phyloP scores from a whole-genome alignment of 2,113 vertebrate genomes.

The Verasper variegatus region DNA sequence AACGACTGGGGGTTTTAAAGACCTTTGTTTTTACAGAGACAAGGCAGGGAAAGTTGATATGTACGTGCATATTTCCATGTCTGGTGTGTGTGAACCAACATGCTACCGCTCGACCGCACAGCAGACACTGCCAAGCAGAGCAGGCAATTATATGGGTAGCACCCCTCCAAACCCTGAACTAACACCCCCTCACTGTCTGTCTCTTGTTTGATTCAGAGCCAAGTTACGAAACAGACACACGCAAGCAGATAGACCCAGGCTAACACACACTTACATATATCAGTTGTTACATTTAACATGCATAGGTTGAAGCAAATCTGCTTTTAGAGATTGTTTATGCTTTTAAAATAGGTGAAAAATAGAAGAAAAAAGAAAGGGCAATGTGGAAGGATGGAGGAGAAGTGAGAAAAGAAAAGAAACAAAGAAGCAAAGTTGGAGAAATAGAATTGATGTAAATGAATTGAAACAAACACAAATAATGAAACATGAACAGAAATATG shows the following conservation, averaged over 20 bases:
- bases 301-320: not conserved
- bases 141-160: slow-evolving; percentile 76
- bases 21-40: slow-evolving; percentile 53
- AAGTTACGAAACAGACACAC: slow-evolving; percentile 46
- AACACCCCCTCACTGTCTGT: slow-evolving; percentile 62
- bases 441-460: too few species aligned
- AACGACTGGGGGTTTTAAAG: slow-evolving; percentile 50
- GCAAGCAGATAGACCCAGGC: not conserved
- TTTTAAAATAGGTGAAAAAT: not conserved
- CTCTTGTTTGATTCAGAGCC: slow-evolving; percentile 63
- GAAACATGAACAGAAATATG: not conserved
- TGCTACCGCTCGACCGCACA: slow-evolving; percentile 75
- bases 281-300: not conserved
- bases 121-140: slow-evolving; percentile 73
- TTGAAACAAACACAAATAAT: too few species aligned
- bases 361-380: not conserved
- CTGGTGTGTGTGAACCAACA: slow-evolving; percentile 76
- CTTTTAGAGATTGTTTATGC: not conserved
- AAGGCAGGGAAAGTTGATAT: slow-evolving; percentile 60
- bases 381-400: not conserved
- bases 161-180: slow-evolving; percentile 53
- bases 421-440: not conserved
- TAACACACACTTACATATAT: slow-evolving; percentile 1
- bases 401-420: not conserved
- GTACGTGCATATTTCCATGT: slow-evolving; percentile 75